These are phyloP conservation scores for Heteractis magnifica DNA, from an alignment of 92 coral and sea anemone genomes.

Conservation along the genomic window DNA sequence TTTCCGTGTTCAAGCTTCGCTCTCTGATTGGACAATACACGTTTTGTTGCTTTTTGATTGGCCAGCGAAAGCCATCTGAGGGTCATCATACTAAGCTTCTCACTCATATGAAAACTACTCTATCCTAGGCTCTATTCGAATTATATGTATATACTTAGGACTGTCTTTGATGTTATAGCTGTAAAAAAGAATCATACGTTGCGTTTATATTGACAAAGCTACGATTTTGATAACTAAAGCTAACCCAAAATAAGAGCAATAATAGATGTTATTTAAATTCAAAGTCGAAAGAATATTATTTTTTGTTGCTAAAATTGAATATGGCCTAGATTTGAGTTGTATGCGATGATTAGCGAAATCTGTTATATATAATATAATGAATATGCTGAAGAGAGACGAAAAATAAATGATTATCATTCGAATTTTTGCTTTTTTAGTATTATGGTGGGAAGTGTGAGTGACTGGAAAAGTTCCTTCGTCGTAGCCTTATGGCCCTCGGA, in stretches of 20 bases:
- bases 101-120: neutral
- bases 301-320: neutral
- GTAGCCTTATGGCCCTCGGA: too few relatives aligned
- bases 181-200: neutral
- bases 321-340: neutral
- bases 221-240: neutral
- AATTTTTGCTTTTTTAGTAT: neutral
- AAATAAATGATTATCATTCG: neutral
- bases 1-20: neutral
- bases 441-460: too few relatives aligned
- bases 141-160: constrained; percentile 1
- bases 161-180: neutral
- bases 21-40: neutral
- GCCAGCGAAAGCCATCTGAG: neutral
- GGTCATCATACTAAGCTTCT: neutral
- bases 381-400: neutral
- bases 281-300: neutral
- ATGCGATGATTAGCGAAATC: neutral
- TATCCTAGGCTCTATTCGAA: neutral
- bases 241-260: neutral
- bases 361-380: neutral
- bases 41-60: neutral
- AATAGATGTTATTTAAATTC: neutral
- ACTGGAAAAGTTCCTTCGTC: too few relatives aligned
- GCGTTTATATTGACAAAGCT: constrained; percentile 4